Base-by-base conservation (phyloP, 2,113 vertebrate genomes). In the Plestiodon gilberti region DNA sequence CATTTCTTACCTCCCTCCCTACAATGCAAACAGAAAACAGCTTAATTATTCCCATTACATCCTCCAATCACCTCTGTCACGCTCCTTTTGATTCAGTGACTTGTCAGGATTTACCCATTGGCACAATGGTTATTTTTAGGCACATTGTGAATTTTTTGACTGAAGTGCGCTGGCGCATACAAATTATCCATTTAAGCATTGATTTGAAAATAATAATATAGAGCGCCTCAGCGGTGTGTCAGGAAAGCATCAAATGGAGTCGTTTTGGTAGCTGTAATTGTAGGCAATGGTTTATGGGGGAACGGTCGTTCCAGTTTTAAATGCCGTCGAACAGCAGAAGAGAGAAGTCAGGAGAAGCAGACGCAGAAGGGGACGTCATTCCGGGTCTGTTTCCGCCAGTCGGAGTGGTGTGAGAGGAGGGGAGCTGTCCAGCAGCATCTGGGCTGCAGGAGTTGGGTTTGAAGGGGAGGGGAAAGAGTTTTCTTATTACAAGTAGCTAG, bases 91-190 rank as follows among this genome's bases (percentile, higher is more conserved):
- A 96, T 95, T 96, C 94, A 94, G 43, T 84, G 48, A 90, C 91
- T 93, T 94, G 76, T 92, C 88, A 93, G 93, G 93, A 95, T 93
- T 90, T 93, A 93, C 87, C 90, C 91, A 90, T 93, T 94, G 94
- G 92, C 90, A 90, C 84, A 94, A 89, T 43, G 91, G 86, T 88
- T 95, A 95, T 96, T 95, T 96, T 96, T 95, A 95, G 90, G 35
- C 59, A 61, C 75, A 89, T 93, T 87, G 43, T 91, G 95, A 76
- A 89, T 92, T 93, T 84, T 91, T 94, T 90, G 88, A 92, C 82
- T 90, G 90, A 94, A 92, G 90, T 80, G 94, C 43, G 52, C 62
- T 93, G 90, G 73, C 92, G 94, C 92, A 84, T 92, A 93, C 48
- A 93, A 92, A 93, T 91, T 92, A 95, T 90, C 91, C 81, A 93